Evolutionary conservation across 2,113 vertebrate species (phyloP), one percentile per base, ranked within the genome.

Genomic region (Bubalus kerabau): DNA sequence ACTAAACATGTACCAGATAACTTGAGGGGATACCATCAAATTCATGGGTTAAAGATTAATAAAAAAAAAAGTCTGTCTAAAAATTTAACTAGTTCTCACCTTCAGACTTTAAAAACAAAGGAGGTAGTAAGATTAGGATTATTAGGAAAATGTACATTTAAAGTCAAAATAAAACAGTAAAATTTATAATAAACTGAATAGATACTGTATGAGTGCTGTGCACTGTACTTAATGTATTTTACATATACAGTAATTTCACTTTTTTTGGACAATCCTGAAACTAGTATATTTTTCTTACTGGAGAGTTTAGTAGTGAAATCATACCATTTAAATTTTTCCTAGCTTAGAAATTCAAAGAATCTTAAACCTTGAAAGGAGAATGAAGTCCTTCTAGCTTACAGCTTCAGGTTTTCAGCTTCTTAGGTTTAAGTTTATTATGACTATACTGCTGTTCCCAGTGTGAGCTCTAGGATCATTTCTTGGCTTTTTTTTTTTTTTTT

Each of bases 111-210:
- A 95, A 94, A 90, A 81, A 81, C 57, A 93, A 93, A 88, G 64
- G 85, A 67, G 12, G 48, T 84, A 30, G 19, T 94, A 92, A 86
- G 36, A 83, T 36, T 94, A 94, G 30, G 2, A 84, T 95, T 96
- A 36, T 89, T 95, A 95, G 60, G 87, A 86, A 95, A 94, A 96
- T 80, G 52, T 88, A 54, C 23, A 64, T 78, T 92, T 92, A 92
- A 95, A 56, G 5, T 90, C 23, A 94, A 95, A 71, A 46, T 86
- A 91, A 78, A 94, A 86, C n/a, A 74, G 7, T 87, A 28, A 62
- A 97, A 92, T 7, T 57, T 76, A n/a, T 54, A 78, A 59, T 88
- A 64, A 85, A 43, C 28, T 48, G 54, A 64, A 60, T 60, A 67
- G 19, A 17, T 92, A 83, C n/a, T 52, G 26, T 67, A 26, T 76